A percentile compares a stretch with the other conserved stretches of the same genome.
Evolutionary conservation across 2,888 invertebrate species (phyloP).

Genomic region (Embidobia sp.): DNA sequence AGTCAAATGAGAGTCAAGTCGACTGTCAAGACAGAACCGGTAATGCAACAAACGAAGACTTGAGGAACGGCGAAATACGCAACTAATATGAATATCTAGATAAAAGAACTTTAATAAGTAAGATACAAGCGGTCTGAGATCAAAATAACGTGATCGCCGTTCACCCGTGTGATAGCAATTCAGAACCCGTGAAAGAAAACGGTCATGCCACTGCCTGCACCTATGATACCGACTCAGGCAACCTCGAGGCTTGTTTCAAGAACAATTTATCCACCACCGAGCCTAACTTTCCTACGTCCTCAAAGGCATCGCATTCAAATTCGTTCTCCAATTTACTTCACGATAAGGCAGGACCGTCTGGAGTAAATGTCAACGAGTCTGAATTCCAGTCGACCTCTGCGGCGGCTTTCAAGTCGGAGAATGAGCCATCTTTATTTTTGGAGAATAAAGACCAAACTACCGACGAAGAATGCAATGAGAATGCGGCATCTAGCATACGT

Average conservation of each 20-base stretch:
- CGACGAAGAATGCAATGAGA: constrained; percentile 7
- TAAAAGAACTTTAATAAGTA: constrained; percentile 40
- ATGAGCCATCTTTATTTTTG: background rate
- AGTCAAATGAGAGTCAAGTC: constrained; percentile 68
- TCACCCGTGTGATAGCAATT: constrained; percentile 28
- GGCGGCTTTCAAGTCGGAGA: background rate
- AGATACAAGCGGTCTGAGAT: constrained; percentile 33
- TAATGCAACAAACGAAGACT: constrained; percentile 58
- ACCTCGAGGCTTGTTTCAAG: constrained; percentile 53
- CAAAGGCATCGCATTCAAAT: background rate
- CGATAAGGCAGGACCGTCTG: constrained; percentile 27
- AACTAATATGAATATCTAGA: constrained; percentile 59
- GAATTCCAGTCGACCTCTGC: background rate
- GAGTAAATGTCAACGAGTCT: constrained; percentile 1
- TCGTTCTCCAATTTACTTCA: background rate
- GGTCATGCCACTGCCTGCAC: constrained; percentile 37
- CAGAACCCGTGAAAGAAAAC: constrained; percentile 55
- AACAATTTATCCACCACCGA: constrained; percentile 47
- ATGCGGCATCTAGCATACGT: background rate
- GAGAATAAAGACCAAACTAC: constrained; percentile 1
- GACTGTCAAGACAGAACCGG: constrained; percentile 65
- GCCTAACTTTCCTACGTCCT: constrained; percentile 7
- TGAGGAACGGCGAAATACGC: constrained; percentile 57
- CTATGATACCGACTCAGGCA: constrained; percentile 8
- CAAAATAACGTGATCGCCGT: constrained; percentile 34